Evolutionary conservation across 2,797 vertebrate species (phyloP).

Genomic region (Arnoldichthys spilopterus): DNA sequence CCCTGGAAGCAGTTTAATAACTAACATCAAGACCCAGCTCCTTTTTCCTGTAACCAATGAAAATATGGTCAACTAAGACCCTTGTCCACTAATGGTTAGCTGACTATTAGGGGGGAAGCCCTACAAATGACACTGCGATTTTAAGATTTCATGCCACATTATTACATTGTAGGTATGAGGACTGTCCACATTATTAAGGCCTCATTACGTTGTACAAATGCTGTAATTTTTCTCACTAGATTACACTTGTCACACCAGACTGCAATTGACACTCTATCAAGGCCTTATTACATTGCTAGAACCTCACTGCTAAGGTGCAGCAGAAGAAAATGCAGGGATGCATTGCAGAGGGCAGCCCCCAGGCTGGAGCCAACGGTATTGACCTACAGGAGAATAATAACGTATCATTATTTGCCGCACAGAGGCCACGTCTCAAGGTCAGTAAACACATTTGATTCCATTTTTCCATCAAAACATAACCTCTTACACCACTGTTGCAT

Average conservation of each 20-base stretch:
- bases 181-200: too few relatives aligned
- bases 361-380: not conserved
- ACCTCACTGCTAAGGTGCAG: not conserved
- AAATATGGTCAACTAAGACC: too few relatives aligned
- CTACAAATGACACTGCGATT: too few relatives aligned
- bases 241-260: not conserved
- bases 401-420: conserved; percentile 18
- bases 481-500: conserved; percentile 18
- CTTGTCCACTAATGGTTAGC: too few relatives aligned
- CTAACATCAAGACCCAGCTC: too few relatives aligned
- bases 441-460: conserved; percentile 30
- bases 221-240: not conserved
- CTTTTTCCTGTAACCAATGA: too few relatives aligned
- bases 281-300: not conserved
- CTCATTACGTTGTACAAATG: not conserved
- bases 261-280: not conserved
- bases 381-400: not conserved
- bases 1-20: too few relatives aligned
- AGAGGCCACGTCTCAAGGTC: conserved; percentile 8
- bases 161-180: too few relatives aligned
- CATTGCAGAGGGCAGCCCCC: not conserved
- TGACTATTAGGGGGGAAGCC: too few relatives aligned
- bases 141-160: too few relatives aligned
- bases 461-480: conserved; percentile 29
- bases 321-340: not conserved